phyloP scores from a whole-genome alignment of 2,797 vertebrate species.

The Sebastes iracundus region DNA sequence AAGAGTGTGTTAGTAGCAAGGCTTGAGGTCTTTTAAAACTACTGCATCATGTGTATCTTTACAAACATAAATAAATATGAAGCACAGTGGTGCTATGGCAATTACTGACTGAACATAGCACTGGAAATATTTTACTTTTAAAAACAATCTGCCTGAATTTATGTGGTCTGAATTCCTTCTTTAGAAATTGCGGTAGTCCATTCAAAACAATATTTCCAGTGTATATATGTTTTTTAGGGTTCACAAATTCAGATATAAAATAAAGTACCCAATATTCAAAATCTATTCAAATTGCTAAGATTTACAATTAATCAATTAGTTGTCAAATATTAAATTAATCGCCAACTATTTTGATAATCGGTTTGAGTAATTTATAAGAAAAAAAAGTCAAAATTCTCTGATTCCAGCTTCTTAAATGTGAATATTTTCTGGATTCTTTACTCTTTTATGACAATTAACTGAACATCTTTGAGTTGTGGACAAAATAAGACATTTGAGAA shows the following conservation, averaged over 20 bases:
- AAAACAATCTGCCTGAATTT: not conserved
- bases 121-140: not conserved
- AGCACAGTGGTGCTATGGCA: not conserved
- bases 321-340: too few species aligned
- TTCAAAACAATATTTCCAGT: not conserved
- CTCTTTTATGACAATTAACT: too few species aligned
- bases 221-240: not conserved
- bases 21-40: not conserved
- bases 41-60: not conserved
- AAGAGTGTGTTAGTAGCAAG: not conserved
- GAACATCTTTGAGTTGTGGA: too few species aligned
- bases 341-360: too few species aligned
- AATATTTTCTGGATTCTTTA: too few species aligned
- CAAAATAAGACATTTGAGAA: too few species aligned
- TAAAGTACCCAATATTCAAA: not conserved
- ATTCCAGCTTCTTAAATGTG: too few species aligned
- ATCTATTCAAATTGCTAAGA: not conserved
- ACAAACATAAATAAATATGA: not conserved
- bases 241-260: not conserved
- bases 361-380: too few species aligned
- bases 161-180: not conserved
- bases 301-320: not conserved
- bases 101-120: not conserved
- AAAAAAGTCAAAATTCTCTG: accelerated
- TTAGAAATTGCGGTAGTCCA: not conserved